Evolutionary conservation across 2,888 invertebrate species (phyloP), one percentile per base, ranked within the genome.

Genomic region (Marasmarcha lunaedactyla): DNA sequence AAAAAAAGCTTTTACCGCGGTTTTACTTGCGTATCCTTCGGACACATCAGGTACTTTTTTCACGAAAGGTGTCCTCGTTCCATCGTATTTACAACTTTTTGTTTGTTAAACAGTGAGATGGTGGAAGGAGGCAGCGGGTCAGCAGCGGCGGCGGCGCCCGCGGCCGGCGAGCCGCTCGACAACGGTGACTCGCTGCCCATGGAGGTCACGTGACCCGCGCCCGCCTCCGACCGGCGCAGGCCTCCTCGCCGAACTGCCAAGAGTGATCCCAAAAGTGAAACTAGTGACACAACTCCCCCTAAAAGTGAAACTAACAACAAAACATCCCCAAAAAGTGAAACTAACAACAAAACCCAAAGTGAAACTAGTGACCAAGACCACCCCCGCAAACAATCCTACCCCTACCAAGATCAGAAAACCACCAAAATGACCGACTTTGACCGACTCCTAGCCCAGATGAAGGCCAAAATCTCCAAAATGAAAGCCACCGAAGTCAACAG

Each of bases 171-270:
- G 44, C 43, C 37, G 48, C 48, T 39, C 48, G 46, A 40, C 49
- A 54, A 41, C 55, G 47, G 59, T 30, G 77, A 72, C 60, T 60
- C 66, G 15, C 59, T 73, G 37, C 78, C 78, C 44, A 77, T 81
- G 81, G 74, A 78, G 63, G 83, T 83, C 63, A 81, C 81, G 78
- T 83, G 79, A 51, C 52, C 47, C 46, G 50, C 48, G 45, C 40
- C 46, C n/a, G n/a, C n/a, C n/a, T n/a, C n/a, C n/a, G n/a, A n/a
- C n/a, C n/a, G n/a, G 38, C 36, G 40, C 40, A 20, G 45, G 25
- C 42, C 36, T 20, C 13, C 36, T 27, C 20, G 42, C 39, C 25
- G 41, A 14, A 13, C 36, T 45, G 30, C 41, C 26, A 33, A n/a
- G 36, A 33, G 35, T n/a, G n/a, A n/a, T n/a, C n/a, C n/a, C n/a